A percentile compares a stretch with the other conserved stretches of the same genome.
Conservation (phyloP, 2,797 vertebrate genomes). For the Numenius phaeopus region DNA sequence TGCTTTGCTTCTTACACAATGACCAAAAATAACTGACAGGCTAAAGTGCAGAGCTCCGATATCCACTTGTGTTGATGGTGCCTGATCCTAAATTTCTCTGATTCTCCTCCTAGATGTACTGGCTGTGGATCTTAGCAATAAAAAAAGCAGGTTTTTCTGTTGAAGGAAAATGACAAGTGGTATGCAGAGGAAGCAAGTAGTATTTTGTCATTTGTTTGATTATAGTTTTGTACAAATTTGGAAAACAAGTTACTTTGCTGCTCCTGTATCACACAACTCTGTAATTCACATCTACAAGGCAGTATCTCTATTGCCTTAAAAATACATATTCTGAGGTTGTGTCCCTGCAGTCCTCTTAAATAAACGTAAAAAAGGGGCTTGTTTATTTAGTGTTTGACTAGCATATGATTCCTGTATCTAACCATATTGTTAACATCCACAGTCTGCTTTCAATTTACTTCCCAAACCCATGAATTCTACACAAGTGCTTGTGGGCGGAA, state of each 20-base stretch:
- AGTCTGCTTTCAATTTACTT: slow-evolving; percentile 55
- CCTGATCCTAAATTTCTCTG: neutral
- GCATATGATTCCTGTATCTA: neutral
- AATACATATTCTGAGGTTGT: neutral
- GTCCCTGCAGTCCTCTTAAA: neutral
- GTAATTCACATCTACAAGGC: neutral
- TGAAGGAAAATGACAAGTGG: neutral
- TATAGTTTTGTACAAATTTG: neutral
- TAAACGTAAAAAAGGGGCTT: neutral
- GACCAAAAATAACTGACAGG: neutral
- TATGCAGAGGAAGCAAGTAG: neutral
- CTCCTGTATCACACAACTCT: neutral
- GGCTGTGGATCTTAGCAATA: neutral
- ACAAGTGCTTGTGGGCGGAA: slow-evolving; percentile 37
- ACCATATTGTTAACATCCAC: slow-evolving; percentile 27
- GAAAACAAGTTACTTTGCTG: neutral
- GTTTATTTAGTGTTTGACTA: slow-evolving; percentile 11
- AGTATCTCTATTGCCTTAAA: neutral
- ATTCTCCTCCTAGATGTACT: neutral
- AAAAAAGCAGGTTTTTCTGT: neutral
- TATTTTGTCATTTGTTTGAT: neutral
- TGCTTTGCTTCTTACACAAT: neutral
- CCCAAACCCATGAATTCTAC: slow-evolving; percentile 15
- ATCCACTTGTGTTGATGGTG: neutral
- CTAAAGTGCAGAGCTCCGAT: neutral